Percentiles rank a stretch among this genome's conserved stretches.
phyloP scores from a whole-genome alignment of 2,888 invertebrate species.

The Perizoma flavofasciatum region DNA sequence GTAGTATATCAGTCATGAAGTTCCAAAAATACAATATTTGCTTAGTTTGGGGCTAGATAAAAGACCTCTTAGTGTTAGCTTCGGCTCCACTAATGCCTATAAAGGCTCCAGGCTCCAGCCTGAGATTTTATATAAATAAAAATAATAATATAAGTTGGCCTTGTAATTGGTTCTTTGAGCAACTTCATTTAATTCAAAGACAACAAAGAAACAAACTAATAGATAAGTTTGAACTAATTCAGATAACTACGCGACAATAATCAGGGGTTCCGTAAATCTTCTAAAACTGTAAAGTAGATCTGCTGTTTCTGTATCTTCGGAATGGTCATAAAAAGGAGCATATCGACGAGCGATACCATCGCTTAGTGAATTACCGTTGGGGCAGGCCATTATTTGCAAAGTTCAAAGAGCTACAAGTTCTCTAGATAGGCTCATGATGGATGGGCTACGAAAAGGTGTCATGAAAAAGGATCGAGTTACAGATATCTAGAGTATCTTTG shows the following conservation, averaged over 20 bases:
- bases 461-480: not conserved
- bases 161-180: no score
- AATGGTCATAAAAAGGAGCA: conserved; percentile 74
- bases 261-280: conserved; percentile 24
- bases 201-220: conserved; percentile 10
- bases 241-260: conserved; percentile 26
- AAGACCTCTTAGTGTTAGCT: no score
- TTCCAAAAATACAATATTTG: no score
- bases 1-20: no score
- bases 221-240: conserved; percentile 13
- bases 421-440: conserved; percentile 47
- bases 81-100: no score
- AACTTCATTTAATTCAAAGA: no score
- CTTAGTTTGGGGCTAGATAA: no score
- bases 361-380: conserved; percentile 73
- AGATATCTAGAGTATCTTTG: not conserved
- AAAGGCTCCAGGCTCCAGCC: no score
- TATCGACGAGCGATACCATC: conserved; percentile 77
- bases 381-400: conserved; percentile 65
- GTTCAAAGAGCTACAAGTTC: conserved; percentile 41
- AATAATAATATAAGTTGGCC: no score
- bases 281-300: conserved; percentile 47
- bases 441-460: not conserved
- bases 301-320: conserved; percentile 64
- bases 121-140: no score